Evolutionary conservation across 1,140 invertebrate species (phyloP).

Genomic region (Panulirus ornatus): DNA sequence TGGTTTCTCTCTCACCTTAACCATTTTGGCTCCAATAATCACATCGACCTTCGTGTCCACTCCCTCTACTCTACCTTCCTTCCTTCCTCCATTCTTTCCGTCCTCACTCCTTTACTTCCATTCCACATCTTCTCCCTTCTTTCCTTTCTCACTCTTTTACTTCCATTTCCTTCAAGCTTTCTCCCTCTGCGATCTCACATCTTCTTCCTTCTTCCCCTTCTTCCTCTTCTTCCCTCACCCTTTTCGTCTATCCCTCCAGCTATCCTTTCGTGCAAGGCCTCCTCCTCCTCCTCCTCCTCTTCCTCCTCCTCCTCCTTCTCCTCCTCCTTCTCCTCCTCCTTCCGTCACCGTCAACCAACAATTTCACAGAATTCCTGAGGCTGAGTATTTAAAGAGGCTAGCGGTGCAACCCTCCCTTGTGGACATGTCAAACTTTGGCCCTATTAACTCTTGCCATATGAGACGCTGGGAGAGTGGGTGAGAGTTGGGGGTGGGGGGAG

Average conservation of each 20-base stretch:
- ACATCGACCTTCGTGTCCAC: no score
- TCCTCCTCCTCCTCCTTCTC: background rate
- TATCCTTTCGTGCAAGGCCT: background rate
- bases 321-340: background rate
- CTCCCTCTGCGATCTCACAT: background rate
- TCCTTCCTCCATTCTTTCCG: background rate
- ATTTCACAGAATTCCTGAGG: constrained; percentile 44
- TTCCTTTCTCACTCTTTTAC: background rate
- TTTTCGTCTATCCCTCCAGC: background rate
- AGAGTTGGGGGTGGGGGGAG: no score
- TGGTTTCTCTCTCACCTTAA: background rate
- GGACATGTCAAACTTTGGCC: constrained; percentile 55
- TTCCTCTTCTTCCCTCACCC: no score
- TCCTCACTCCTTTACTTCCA: no score
- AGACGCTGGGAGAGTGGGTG: constrained; percentile 9
- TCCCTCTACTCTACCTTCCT: background rate
- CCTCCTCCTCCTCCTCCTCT: background rate
- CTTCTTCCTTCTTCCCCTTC: background rate
- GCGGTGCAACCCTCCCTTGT: background rate
- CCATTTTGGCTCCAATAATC: no score
- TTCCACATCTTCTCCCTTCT: background rate
- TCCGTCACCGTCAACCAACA: background rate
- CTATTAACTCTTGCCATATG: constrained; percentile 64
- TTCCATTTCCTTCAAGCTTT: background rate
- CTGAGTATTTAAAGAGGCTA: constrained; percentile 49